phyloP scores from a whole-genome alignment of 2,888 invertebrate genomes.

The Philonicus albiceps region DNA sequence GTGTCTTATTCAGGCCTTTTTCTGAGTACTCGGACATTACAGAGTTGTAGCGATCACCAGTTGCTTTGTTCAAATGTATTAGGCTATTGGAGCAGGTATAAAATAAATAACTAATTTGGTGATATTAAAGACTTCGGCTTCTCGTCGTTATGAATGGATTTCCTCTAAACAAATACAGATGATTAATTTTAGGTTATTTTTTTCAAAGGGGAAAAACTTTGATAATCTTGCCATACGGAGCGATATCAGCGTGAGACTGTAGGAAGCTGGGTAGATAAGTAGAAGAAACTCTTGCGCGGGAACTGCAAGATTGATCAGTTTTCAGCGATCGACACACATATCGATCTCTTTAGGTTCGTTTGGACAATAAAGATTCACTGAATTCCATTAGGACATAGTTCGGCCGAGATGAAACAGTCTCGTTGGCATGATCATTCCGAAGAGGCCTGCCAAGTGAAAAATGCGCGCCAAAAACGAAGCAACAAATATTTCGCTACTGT shows the following conservation, averaged over 20 bases:
- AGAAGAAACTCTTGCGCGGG: neutral
- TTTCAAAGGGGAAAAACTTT: neutral
- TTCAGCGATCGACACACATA: constrained; percentile 15
- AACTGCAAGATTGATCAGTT: neutral
- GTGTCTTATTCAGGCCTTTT: neutral
- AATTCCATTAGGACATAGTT: constrained; percentile 50
- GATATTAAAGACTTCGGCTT: neutral
- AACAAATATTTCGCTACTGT: constrained; percentile 35
- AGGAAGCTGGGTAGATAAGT: neutral
- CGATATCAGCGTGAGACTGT: neutral
- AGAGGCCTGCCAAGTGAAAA: constrained; percentile 23
- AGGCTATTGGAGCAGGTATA: neutral
- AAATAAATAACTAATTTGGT: neutral
- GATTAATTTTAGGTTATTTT: neutral
- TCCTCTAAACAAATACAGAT: neutral
- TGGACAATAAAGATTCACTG: constrained; percentile 43
- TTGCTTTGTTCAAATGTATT: neutral
- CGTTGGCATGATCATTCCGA: constrained; percentile 27
- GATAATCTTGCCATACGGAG: neutral
- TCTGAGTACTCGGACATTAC: neutral
- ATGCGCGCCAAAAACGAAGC: constrained; percentile 34
- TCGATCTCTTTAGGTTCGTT: constrained; percentile 15
- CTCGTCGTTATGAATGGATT: neutral
- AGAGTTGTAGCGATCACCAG: neutral
- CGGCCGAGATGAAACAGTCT: constrained; percentile 47